phyloP scores from a whole-genome alignment of 2,797 vertebrate species.

The Epinephelus coioides region DNA sequence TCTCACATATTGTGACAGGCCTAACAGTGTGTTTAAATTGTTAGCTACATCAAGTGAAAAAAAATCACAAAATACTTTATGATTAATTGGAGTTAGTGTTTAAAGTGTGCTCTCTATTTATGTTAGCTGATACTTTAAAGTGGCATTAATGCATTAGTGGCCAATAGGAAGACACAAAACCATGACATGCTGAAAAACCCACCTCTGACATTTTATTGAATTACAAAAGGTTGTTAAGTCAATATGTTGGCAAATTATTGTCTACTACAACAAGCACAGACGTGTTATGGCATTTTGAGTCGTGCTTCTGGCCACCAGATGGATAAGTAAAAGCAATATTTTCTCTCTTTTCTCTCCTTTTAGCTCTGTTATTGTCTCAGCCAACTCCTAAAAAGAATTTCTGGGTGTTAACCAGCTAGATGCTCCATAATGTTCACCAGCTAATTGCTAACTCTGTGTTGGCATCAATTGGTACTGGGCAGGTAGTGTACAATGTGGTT shows the following conservation, averaged over 20 bases:
- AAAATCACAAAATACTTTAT: neutral
- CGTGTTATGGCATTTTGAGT: too few species aligned
- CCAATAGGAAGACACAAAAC: neutral
- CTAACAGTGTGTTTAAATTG: neutral
- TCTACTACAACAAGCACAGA: neutral
- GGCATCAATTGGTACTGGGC: too few species aligned
- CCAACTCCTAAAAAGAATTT: neutral
- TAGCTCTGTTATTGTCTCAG: neutral
- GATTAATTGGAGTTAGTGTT: neutral
- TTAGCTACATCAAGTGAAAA: neutral
- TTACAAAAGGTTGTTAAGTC: neutral
- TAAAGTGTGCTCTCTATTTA: neutral
- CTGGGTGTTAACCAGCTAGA: neutral
- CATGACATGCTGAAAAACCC: too few species aligned
- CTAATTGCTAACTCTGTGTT: too few species aligned
- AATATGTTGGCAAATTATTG: neutral
- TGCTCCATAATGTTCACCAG: too few species aligned
- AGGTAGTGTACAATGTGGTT: neutral
- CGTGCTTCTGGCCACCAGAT: too few species aligned
- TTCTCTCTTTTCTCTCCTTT: too few species aligned
- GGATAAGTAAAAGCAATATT: too few species aligned
- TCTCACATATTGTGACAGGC: too few species aligned
- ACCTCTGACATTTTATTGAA: neutral
- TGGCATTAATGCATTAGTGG: neutral
- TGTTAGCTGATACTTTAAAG: neutral